Percentiles rank a stretch among this genome's conserved stretches.
Evolutionary conservation across 2,113 vertebrate species (phyloP).

Genomic region (Stegostoma tigrinum): DNA sequence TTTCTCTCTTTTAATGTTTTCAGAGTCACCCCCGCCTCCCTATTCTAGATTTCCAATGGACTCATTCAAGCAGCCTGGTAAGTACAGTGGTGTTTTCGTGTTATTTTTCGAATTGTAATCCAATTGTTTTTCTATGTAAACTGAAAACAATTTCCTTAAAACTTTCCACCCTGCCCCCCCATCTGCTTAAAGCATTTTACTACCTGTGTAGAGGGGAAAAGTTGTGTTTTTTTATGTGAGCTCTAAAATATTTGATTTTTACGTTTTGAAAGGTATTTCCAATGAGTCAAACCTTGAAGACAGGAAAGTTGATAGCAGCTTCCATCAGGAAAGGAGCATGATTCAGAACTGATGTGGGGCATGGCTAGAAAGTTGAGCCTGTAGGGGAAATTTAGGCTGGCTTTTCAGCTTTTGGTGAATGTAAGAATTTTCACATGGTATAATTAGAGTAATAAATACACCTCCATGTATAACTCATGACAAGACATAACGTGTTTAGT

Average conservation of each 20-base stretch:
- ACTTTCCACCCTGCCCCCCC: neutral
- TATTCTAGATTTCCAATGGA: constrained; percentile 98
- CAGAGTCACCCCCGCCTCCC: constrained; percentile 96
- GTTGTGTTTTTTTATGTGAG: neutral
- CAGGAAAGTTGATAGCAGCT: neutral
- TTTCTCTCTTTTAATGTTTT: constrained; percentile 59
- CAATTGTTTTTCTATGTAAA: neutral
- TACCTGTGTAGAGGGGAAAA: neutral
- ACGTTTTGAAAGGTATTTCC: neutral
- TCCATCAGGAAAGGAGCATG: neutral
- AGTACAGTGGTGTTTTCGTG: constrained; percentile 50
- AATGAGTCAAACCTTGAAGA: neutral
- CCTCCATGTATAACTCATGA: neutral
- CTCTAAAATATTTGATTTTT: neutral
- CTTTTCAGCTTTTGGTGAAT: neutral
- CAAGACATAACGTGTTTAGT: neutral
- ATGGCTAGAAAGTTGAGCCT: neutral
- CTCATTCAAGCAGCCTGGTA: constrained; percentile 97
- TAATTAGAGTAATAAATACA: neutral
- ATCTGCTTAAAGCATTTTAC: neutral
- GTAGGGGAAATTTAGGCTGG: neutral
- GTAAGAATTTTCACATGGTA: neutral
- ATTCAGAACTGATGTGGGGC: neutral
- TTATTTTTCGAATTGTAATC: neutral
- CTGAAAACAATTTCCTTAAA: neutral